phyloP scores from a whole-genome alignment of 2,113 vertebrate genomes.

The Gadus chalcogrammus region DNA sequence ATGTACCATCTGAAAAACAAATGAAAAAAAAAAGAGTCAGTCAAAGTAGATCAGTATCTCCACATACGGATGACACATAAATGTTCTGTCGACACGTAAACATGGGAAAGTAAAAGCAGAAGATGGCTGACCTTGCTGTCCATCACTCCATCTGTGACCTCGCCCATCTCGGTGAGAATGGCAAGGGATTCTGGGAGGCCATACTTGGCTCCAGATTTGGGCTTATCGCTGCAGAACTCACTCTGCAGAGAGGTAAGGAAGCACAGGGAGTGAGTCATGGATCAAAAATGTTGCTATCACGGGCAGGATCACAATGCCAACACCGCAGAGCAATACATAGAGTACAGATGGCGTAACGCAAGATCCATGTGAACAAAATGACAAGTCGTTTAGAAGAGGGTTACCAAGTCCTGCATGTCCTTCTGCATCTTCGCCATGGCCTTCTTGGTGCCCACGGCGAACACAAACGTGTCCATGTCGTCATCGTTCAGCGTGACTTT shows the following conservation, averaged over 20 bases:
- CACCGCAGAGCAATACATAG: too few species aligned
- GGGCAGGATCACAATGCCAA: too few species aligned
- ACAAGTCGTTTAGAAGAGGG: slow-evolving; percentile 2
- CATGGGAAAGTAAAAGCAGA: neutral
- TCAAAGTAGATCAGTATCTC: neutral
- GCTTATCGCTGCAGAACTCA: slow-evolving; percentile 98
- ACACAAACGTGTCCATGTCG: slow-evolving; percentile 98
- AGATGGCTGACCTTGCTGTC: slow-evolving; percentile 85
- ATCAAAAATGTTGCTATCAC: too few species aligned
- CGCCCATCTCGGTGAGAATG: slow-evolving; percentile 96
- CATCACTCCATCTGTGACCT: slow-evolving; percentile 97
- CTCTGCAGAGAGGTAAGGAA: slow-evolving; percentile 68
- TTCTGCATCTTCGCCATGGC: slow-evolving; percentile 92
- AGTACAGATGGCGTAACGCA: too few species aligned
- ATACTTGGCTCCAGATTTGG: slow-evolving; percentile 93
- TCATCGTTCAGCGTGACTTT: slow-evolving; percentile 98
- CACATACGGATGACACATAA: neutral
- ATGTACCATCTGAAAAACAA: slow-evolving; percentile 88
- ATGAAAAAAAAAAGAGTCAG: neutral
- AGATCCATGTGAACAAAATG: too few species aligned
- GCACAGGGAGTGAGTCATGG: neutral
- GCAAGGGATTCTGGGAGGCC: slow-evolving; percentile 89
- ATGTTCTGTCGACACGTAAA: neutral
- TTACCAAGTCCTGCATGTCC: slow-evolving; percentile 96
- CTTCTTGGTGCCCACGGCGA: slow-evolving; percentile 92